These are phyloP conservation scores for Bugula neritina DNA, from an alignment of 2,888 invertebrate species.

Conservation along the genomic window DNA sequence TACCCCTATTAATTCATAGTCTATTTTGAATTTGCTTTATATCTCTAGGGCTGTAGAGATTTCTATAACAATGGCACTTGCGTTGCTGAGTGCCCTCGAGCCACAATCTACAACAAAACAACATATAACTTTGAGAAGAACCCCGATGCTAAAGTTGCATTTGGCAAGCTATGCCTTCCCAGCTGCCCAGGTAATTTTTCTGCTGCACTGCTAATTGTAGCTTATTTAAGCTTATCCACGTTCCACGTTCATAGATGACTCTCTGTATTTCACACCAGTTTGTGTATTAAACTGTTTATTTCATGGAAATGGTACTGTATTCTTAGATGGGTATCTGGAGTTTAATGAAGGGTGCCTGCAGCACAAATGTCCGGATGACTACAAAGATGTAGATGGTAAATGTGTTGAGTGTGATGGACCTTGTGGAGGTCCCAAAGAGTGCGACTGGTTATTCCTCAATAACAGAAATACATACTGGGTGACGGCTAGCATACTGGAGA, in stretches of 20 bases:
- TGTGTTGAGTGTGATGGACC: constrained; percentile 2
- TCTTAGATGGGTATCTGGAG: neutral
- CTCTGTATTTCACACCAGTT: no score
- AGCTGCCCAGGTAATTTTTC: neutral
- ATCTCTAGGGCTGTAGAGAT: constrained; percentile 12
- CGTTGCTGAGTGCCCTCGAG: neutral
- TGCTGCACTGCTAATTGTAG: no score
- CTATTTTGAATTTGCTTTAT: no score
- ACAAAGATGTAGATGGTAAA: neutral
- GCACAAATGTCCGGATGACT: constrained; percentile 3
- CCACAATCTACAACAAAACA: constrained; percentile 11
- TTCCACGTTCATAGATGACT: no score
- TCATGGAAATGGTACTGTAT: no score
- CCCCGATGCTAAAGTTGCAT: constrained; percentile 10
- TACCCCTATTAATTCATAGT: no score
- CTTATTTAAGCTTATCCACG: no score
- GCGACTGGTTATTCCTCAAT: neutral
- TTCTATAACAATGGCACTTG: constrained; percentile 24
- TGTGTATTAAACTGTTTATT: no score
- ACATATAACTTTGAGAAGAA: neutral
- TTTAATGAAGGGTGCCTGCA: neutral
- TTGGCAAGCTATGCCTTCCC: constrained; percentile 6
- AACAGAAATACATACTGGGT: neutral
- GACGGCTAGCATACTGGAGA: neutral
- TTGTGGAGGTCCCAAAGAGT: constrained; percentile 5